These are phyloP conservation scores for Tarsius wallacei DNA, from an alignment of 2,797 vertebrate genomes.

Conservation along the genomic window DNA sequence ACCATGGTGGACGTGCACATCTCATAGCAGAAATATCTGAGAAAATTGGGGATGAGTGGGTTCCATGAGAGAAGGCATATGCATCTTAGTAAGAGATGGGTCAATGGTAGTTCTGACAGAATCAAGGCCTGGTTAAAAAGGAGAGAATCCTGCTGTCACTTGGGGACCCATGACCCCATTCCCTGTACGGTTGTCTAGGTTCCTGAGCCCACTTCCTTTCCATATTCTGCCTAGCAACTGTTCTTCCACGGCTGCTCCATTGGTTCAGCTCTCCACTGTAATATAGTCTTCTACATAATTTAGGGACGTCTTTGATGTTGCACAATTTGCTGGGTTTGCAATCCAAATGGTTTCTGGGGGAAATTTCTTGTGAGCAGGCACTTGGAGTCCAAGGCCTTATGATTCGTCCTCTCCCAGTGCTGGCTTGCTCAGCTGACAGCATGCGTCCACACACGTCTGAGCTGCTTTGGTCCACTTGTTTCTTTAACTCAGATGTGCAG, in stretches of 20 bases:
- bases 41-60: neutral
- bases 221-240: neutral
- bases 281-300: conserved; percentile 31
- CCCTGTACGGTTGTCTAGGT: too few species aligned
- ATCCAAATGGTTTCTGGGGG: conserved; percentile 15
- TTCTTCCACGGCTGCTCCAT: neutral
- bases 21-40: neutral
- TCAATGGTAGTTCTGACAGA: neutral
- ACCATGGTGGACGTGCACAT: too few species aligned
- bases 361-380: neutral
- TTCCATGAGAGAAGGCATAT: neutral
- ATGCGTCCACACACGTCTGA: neutral
- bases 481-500: conserved; percentile 21
- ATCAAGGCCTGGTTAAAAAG: neutral
- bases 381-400: neutral
- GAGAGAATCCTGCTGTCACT: neutral
- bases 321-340: neutral
- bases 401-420: neutral
- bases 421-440: neutral
- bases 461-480: neutral
- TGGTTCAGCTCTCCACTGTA: neutral
- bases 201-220: neutral
- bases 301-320: conserved; percentile 49
- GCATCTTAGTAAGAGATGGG: neutral
- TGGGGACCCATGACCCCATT: neutral